A percentile compares a stretch with the other conserved stretches of the same genome.
These are phyloP conservation scores for Lepus timidus DNA, from an alignment of 2,113 vertebrate genomes.

Conservation along the genomic window DNA sequence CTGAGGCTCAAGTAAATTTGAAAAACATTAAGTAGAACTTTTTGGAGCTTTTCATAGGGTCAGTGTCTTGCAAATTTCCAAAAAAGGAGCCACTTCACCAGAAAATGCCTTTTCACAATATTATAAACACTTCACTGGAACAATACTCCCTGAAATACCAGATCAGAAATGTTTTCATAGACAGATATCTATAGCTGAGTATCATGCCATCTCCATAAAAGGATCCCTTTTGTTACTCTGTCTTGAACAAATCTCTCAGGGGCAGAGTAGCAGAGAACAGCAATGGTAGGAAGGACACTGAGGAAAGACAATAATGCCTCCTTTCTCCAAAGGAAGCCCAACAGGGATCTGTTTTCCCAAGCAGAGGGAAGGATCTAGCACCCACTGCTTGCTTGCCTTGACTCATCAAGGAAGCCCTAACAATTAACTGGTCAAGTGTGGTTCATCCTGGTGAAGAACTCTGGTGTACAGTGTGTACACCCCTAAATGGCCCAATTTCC, in stretches of 20 bases:
- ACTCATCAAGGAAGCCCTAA: not conserved
- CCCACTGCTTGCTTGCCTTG: not conserved
- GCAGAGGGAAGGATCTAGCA: accelerated
- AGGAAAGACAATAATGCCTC: not conserved
- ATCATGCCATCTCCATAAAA: not conserved
- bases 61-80: not conserved
- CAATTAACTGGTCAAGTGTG: not conserved
- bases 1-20: not conserved
- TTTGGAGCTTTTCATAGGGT: not conserved
- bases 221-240: not conserved
- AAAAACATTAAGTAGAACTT: not conserved
- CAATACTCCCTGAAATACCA: not conserved
- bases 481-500: not conserved
- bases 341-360: not conserved
- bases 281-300: not conserved
- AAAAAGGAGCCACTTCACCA: not conserved
- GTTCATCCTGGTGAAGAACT: not conserved
- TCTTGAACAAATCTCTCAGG: not conserved
- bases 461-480: not conserved
- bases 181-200: not conserved
- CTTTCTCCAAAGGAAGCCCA: not conserved
- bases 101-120: not conserved
- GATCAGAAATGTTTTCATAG: conserved; percentile 20
- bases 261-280: not conserved
- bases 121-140: not conserved